Evolutionary conservation across 2,888 invertebrate genomes (phyloP), one percentile per base, ranked within the genome.

Genomic region (Coelopa pilipes): DNA sequence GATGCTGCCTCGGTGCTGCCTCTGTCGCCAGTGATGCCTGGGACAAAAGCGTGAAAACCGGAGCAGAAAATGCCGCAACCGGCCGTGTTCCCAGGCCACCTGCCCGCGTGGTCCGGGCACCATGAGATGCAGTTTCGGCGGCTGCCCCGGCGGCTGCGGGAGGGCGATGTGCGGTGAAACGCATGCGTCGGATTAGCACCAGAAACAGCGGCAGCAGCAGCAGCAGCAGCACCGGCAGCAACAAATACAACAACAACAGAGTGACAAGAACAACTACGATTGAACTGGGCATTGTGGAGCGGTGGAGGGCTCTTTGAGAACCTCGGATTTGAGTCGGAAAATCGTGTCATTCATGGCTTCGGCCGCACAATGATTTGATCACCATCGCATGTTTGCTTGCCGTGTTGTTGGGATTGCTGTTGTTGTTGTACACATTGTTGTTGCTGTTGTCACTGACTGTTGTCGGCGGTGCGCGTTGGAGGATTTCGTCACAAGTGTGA

Each of bases 81-180:
- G 34, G 34, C 34, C 34, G 34, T 34, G 34, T 70, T 70, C 70
- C 60, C 70, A 70, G 46, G 70, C 57, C 15, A 45, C 70, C 49
- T 15, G 19, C n/a, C 12, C 19, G 1, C 17, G 9, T 47, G 17
- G 47, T 17, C 46, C 15, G 15, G 19, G 17, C 21, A 13, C 50
- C 49, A 24, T 66, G n/a, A 66, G 49, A 21, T 50, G 66, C 50
- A 50, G 17, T 66, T 66, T 66, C 50, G 66, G 24, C 21, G 62
- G 62, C 45, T n/a, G n/a, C 34, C 34, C 7, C 34, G 34, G 34
- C 34, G 34, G 7, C 34, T 34, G 34, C 55, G 24, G n/a, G 55
- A 53, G 45, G 67, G 21, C 12, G 53, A 19, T 69, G 69, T 69
- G 70, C 70, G 49, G 60, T 66, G 66, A 50, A 66, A 66, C 50